These are phyloP conservation scores for Corythaixoides concolor DNA, from an alignment of 2,113 vertebrate genomes.

Conservation along the genomic window DNA sequence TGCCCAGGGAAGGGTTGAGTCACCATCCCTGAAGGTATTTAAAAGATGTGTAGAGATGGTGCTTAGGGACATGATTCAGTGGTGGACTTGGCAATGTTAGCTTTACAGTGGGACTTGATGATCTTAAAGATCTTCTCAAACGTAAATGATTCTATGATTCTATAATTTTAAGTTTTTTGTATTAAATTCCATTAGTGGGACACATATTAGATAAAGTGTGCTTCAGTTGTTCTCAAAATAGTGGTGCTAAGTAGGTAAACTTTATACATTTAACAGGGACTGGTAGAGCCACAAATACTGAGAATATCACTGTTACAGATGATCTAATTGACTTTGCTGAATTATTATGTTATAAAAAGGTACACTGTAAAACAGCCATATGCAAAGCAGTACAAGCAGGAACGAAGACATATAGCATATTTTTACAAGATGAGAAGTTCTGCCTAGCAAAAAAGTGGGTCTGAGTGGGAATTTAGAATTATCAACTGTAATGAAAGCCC, in stretches of 20 bases:
- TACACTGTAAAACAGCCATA: not conserved
- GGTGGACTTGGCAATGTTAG: not conserved
- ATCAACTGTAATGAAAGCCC: not conserved
- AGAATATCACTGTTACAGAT: not conserved
- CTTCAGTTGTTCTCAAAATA: not conserved
- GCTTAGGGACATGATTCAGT: not conserved
- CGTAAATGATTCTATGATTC: not conserved
- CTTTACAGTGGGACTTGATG: not conserved
- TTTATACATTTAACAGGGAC: not conserved
- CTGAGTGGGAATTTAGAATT: not conserved
- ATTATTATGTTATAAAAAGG: not conserved
- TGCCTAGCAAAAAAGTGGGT: not conserved
- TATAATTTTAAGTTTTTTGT: not conserved
- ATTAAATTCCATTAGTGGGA: not conserved
- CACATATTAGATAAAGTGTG: not conserved
- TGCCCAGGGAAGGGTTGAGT: not conserved
- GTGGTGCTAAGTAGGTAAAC: not conserved
- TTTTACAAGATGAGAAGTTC: not conserved
- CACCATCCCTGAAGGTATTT: not conserved
- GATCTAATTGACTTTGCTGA: not conserved
- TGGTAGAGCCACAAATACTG: not conserved
- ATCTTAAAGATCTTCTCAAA: not conserved
- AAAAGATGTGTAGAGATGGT: accelerated
- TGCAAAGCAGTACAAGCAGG: not conserved
- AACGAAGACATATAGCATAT: not conserved